These are phyloP conservation scores for Engystomops pustulosus DNA, from an alignment of 2,113 vertebrate genomes.

Conservation along the genomic window DNA sequence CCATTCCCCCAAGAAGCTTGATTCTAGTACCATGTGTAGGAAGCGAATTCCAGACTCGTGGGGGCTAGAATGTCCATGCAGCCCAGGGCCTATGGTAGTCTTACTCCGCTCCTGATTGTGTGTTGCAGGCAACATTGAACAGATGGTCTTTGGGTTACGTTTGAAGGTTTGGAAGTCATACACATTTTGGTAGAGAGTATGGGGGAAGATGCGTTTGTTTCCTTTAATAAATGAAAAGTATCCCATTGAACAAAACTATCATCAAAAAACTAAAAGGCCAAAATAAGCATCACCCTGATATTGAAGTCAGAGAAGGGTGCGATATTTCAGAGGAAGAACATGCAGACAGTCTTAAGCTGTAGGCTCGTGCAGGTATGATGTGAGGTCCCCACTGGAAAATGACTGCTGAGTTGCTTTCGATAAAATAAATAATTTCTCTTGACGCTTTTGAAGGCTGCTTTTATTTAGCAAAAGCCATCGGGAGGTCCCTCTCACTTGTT, in stretches of 20 bases:
- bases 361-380: slow-evolving; percentile 57
- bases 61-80: too few relatives aligned
- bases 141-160: too few relatives aligned
- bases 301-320: neutral
- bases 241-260: neutral
- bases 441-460: slow-evolving; percentile 69
- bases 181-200: too few relatives aligned
- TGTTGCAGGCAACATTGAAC: too few relatives aligned
- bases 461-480: slow-evolving; percentile 63
- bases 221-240: neutral
- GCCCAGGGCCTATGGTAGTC: too few relatives aligned
- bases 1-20: too few relatives aligned
- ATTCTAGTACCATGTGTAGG: too few relatives aligned
- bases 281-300: neutral
- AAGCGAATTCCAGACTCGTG: too few relatives aligned
- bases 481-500: slow-evolving; percentile 70
- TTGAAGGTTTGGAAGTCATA: too few relatives aligned
- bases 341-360: slow-evolving; percentile 55
- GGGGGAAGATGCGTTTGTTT: neutral
- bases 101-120: too few relatives aligned
- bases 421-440: slow-evolving; percentile 66
- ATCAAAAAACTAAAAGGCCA: neutral
- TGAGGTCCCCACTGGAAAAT: slow-evolving; percentile 64
- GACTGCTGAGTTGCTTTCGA: slow-evolving; percentile 60
- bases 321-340: slow-evolving; percentile 21